A percentile compares a stretch with the other conserved stretches of the same genome.
Evolutionary conservation across 1,140 invertebrate species (phyloP).

Genomic region (Diabrotica undecimpunctata): DNA sequence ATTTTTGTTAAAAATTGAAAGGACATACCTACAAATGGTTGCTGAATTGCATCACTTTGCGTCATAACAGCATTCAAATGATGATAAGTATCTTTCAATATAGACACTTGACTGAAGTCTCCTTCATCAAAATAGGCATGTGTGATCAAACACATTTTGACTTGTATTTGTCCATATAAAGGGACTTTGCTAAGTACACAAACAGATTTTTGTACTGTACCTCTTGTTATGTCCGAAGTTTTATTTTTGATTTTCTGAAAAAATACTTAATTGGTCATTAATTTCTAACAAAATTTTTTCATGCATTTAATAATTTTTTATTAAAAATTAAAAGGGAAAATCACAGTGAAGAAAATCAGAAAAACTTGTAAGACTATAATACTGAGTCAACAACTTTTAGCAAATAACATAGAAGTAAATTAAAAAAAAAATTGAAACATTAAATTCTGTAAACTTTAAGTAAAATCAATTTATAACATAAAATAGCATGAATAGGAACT

Average conservation of each 20-base stretch:
- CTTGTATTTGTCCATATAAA: slow-evolving; percentile 87
- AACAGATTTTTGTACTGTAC: slow-evolving; percentile 91
- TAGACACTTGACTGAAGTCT: slow-evolving; percentile 85
- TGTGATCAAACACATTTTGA: slow-evolving; percentile 94
- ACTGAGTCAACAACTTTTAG: too few relatives aligned
- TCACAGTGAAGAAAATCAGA: too few relatives aligned
- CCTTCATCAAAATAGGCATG: slow-evolving; percentile 95
- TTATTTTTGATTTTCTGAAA: slow-evolving; percentile 84
- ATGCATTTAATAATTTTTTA: neutral
- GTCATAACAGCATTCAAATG: slow-evolving; percentile 85
- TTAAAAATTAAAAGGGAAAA: neutral
- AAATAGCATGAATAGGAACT: neutral
- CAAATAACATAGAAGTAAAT: too few relatives aligned
- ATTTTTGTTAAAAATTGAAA: neutral
- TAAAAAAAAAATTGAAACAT: too few relatives aligned
- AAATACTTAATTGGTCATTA: slow-evolving; percentile 6
- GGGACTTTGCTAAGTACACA: slow-evolving; percentile 86
- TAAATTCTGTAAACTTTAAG: too few relatives aligned
- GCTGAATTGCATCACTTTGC: slow-evolving; percentile 64
- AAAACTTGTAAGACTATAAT: too few relatives aligned
- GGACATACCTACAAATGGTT: slow-evolving; percentile 73
- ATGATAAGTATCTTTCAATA: slow-evolving; percentile 89
- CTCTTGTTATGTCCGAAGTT: slow-evolving; percentile 95
- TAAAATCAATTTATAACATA: too few relatives aligned
- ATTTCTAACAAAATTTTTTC: neutral